Evolutionary conservation across 2,888 invertebrate genomes (phyloP).

Genomic region (Sthenelais limicola): DNA sequence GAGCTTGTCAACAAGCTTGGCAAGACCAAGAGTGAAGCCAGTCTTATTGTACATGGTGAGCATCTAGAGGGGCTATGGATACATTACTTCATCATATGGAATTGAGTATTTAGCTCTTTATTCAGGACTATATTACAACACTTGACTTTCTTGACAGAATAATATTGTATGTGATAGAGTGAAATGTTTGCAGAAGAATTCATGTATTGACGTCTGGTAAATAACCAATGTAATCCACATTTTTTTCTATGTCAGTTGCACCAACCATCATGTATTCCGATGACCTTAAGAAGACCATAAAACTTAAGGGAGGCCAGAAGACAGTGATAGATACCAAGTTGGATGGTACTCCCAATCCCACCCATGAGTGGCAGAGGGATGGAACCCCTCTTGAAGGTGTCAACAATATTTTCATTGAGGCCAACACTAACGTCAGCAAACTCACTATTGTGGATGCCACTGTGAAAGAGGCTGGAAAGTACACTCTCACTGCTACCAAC

Average conservation of each 20-base stretch:
- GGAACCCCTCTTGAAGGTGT: slow-evolving; percentile 70
- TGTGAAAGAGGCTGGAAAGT: slow-evolving; percentile 66
- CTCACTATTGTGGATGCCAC: slow-evolving; percentile 51
- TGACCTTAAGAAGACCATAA: slow-evolving; percentile 77
- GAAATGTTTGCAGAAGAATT: too few relatives aligned
- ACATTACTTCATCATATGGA: too few relatives aligned
- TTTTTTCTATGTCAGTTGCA: slow-evolving; percentile 37
- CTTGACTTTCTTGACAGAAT: too few relatives aligned
- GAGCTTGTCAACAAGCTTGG: slow-evolving; percentile 80
- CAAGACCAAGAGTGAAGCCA: slow-evolving; percentile 79
- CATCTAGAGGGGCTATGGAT: too few relatives aligned
- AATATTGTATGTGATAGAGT: too few relatives aligned
- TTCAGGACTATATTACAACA: too few relatives aligned
- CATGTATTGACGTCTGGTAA: too few relatives aligned
- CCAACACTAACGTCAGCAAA: slow-evolving; percentile 31
- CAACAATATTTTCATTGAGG: slow-evolving; percentile 39
- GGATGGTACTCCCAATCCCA: slow-evolving; percentile 82
- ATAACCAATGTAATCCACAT: too few relatives aligned
- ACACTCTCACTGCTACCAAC: slow-evolving; percentile 51
- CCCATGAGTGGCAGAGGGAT: slow-evolving; percentile 81
- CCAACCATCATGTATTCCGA: slow-evolving; percentile 78
- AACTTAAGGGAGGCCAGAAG: slow-evolving; percentile 75
- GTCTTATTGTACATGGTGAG: slow-evolving; percentile 79
- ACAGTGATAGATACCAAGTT: slow-evolving; percentile 75
- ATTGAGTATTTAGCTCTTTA: too few relatives aligned